Conservation (phyloP, 2,797 vertebrate species). For the Peromyscus attwateri region DNA sequence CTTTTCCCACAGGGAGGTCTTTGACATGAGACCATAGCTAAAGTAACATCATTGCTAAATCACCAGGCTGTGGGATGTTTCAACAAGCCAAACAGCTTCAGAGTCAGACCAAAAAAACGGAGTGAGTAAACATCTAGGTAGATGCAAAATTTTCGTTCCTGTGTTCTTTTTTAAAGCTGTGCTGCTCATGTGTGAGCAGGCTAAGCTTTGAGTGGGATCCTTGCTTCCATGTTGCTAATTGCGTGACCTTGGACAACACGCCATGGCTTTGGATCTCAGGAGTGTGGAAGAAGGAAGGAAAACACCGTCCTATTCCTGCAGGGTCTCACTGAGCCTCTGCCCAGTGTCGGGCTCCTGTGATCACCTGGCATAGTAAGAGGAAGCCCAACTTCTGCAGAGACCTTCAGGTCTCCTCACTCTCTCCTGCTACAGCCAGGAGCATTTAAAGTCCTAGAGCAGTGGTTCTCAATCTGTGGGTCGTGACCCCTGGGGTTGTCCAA, state of each 20-base stretch:
- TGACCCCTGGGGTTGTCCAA: no score
- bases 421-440: background rate
- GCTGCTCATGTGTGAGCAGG: background rate
- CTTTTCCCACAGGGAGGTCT: constrained; percentile 62
- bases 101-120: constrained; percentile 14
- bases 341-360: background rate
- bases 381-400: background rate
- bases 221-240: background rate
- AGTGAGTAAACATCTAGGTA: background rate
- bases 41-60: constrained; percentile 38
- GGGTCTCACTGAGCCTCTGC: background rate
- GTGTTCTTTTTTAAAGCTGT: background rate
- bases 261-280: background rate
- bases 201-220: background rate
- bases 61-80: constrained; percentile 54
- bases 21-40: constrained; percentile 69
- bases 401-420: background rate
- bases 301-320: background rate
- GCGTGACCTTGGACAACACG: background rate
- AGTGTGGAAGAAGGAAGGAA: background rate
- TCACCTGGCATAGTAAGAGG: accelerated
- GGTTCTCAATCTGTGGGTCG: background rate
- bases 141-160: constrained; percentile 18
- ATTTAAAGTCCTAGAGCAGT: background rate
- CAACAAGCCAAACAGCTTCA: constrained; percentile 56